Evolutionary conservation across 2,113 vertebrate species (phyloP).

Genomic region (Etia nguti): DNA sequence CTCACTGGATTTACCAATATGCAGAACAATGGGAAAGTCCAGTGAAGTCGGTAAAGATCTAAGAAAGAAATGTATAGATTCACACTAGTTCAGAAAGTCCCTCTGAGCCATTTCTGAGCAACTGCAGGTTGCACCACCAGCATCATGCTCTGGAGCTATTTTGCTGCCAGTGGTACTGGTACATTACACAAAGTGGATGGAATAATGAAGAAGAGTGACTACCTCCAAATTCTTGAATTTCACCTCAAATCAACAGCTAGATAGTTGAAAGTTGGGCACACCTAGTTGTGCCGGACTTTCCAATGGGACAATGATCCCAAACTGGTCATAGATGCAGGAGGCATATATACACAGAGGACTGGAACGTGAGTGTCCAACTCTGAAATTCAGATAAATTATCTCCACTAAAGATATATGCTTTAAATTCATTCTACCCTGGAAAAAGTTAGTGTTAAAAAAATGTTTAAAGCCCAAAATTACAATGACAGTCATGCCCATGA

Average conservation of each 20-base stretch:
- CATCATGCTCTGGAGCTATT: background rate
- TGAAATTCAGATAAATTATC: background rate
- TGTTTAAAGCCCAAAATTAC: rapidly evolving
- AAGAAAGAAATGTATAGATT: background rate
- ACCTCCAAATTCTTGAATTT: background rate
- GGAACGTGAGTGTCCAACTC: rapidly evolving
- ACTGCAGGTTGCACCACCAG: background rate
- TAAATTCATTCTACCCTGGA: background rate
- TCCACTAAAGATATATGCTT: background rate
- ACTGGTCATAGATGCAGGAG: background rate
- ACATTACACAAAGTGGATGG: background rate
- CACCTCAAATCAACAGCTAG: background rate
- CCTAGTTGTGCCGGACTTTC: rapidly evolving
- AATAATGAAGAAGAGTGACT: background rate
- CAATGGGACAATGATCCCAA: background rate
- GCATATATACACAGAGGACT: background rate
- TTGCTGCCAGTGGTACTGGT: background rate
- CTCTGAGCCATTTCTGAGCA: background rate
- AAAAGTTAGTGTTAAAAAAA: background rate
- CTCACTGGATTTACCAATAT: background rate
- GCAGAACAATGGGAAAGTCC: background rate
- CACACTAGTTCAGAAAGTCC: background rate
- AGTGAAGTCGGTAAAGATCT: background rate
- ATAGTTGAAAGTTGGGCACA: background rate
- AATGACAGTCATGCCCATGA: background rate